These are phyloP conservation scores for Pilophorus perplexus DNA, from an alignment of 2,888 invertebrate genomes.

Conservation along the genomic window DNA sequence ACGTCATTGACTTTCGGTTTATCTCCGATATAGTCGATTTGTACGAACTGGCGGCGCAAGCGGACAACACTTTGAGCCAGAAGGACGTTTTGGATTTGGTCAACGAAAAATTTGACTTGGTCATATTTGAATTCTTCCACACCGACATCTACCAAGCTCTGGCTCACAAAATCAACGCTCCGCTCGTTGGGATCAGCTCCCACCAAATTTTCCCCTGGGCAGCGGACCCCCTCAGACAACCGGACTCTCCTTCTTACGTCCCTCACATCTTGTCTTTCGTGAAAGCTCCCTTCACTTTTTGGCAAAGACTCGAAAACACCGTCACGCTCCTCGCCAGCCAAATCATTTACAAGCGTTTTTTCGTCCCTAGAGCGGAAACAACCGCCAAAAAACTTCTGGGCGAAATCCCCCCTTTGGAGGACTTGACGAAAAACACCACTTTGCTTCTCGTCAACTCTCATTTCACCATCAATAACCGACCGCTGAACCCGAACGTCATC, in stretches of 20 bases:
- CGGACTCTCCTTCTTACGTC: slow-evolving; percentile 61
- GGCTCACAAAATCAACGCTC: slow-evolving; percentile 63
- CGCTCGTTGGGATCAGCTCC: slow-evolving; percentile 61
- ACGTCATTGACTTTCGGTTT: not conserved
- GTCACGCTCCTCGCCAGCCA: not conserved
- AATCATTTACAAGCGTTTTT: not conserved
- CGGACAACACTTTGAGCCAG: slow-evolving; percentile 11
- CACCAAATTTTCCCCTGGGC: slow-evolving; percentile 64
- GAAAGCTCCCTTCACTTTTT: not conserved
- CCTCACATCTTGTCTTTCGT: slow-evolving; percentile 53
- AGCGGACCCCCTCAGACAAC: slow-evolving; percentile 58
- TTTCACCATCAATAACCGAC: slow-evolving; percentile 51
- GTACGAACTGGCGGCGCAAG: slow-evolving; percentile 4
- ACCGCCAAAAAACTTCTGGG: slow-evolving; percentile 44
- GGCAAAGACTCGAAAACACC: slow-evolving; percentile 1
- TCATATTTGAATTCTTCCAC: slow-evolving; percentile 69
- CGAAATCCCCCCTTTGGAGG: slow-evolving; percentile 51
- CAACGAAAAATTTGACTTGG: slow-evolving; percentile 59
- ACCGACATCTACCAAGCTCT: slow-evolving; percentile 68
- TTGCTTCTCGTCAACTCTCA: slow-evolving; percentile 56
- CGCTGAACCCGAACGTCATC: slow-evolving; percentile 60
- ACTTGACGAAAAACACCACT: slow-evolving; percentile 55
- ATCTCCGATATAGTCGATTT: slow-evolving; percentile 5
- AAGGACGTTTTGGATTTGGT: slow-evolving; percentile 26
- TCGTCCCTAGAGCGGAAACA: slow-evolving; percentile 16